These are phyloP conservation scores for Atherinomorus stipes DNA, from an alignment of 2,113 vertebrate genomes.

Conservation along the genomic window DNA sequence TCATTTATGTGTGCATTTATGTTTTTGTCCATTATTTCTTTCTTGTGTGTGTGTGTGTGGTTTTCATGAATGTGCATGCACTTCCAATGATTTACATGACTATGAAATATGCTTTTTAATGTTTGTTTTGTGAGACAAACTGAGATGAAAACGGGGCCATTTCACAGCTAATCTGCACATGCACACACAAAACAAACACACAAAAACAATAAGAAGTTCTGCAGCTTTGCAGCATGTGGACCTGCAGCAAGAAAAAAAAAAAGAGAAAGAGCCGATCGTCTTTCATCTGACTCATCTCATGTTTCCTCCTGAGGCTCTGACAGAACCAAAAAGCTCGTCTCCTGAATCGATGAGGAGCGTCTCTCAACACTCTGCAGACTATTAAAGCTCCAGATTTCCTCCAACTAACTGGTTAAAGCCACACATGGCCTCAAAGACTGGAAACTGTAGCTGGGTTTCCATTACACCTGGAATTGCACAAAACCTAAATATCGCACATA, in stretches of 20 bases:
- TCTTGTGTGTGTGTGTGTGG: conserved; percentile 1
- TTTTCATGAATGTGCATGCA: conserved; percentile 50
- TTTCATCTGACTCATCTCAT: conserved; percentile 68
- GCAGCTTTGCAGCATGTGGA: conserved; percentile 82
- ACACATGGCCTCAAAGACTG: too few species aligned
- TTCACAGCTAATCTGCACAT: conserved; percentile 1
- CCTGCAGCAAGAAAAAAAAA: conserved; percentile 1
- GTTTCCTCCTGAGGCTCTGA: conserved; percentile 64
- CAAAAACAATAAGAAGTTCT: conserved; percentile 66
- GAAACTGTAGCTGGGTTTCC: too few species aligned
- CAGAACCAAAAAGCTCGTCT: conserved; percentile 48
- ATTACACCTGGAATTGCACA: too few species aligned
- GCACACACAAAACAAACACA: conserved; percentile 31
- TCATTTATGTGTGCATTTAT: conserved; percentile 41
- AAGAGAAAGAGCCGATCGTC: conserved; percentile 33
- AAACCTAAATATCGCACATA: too few species aligned
- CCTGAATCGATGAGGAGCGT: conserved; percentile 46
- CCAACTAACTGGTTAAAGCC: too few species aligned
- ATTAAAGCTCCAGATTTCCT: background rate
- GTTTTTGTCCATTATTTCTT: conserved; percentile 14
- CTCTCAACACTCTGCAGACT: background rate
- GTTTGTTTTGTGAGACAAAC: background rate
- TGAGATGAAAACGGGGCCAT: background rate
- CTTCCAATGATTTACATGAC: conserved; percentile 12
- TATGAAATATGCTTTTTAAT: conserved; percentile 1